These are phyloP conservation scores for Lepus americanus DNA, from an alignment of 2,113 vertebrate species.

Conservation along the genomic window DNA sequence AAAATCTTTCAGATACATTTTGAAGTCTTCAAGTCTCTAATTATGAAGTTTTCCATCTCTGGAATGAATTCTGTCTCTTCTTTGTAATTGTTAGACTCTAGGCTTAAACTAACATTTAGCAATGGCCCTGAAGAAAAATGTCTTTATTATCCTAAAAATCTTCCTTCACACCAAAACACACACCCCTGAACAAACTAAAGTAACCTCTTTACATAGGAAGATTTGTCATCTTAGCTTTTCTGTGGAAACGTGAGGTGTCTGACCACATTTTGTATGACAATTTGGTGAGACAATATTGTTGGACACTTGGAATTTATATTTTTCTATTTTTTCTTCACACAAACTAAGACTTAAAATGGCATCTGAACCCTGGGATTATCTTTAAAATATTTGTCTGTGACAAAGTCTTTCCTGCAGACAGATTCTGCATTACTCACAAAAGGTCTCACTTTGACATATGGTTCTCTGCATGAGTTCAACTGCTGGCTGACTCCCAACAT, in stretches of 20 bases:
- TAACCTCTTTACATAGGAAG: background rate
- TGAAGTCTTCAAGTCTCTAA: conserved; percentile 31
- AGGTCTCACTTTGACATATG: conserved; percentile 66
- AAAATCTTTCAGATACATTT: conserved; percentile 40
- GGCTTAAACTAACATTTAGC: conserved; percentile 16
- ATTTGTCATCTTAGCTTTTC: conserved; percentile 1
- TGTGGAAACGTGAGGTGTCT: background rate
- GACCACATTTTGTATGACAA: background rate
- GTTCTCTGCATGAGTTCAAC: conserved; percentile 44
- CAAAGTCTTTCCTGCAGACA: conserved; percentile 46
- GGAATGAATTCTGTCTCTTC: background rate
- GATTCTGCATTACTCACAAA: conserved; percentile 50
- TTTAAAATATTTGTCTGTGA: conserved; percentile 69
- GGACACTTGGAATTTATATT: background rate
- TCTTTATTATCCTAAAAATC: background rate
- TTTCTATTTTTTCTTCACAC: background rate
- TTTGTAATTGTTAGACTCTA: conserved; percentile 21
- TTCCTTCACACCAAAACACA: conserved; percentile 32
- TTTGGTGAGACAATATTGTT: background rate
- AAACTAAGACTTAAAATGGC: conserved; percentile 45
- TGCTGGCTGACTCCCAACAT: conserved; percentile 57
- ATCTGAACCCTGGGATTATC: conserved; percentile 70
- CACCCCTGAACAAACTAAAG: background rate
- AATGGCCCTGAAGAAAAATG: conserved; percentile 28
- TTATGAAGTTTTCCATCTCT: conserved; percentile 21